Base-by-base conservation (phyloP, 2,888 invertebrate genomes). In the Prosopocoilus inquinatus region DNA sequence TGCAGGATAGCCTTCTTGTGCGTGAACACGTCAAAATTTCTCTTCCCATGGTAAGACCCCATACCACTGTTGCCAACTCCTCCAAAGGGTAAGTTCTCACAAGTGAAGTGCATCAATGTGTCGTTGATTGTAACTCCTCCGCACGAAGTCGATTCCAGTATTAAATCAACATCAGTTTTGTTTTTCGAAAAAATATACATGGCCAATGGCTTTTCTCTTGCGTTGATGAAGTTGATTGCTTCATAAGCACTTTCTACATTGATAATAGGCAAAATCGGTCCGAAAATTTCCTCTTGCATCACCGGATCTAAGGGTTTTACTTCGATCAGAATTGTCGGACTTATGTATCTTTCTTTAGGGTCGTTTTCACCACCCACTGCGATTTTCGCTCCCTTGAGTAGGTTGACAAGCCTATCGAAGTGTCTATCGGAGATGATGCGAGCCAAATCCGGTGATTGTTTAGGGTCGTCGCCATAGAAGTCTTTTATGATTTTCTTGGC, bases 31-130 rank as follows among this genome's bases (percentile, higher is more conserved):
- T 97, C 93, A 70, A 92, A 97, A 0, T 91, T 88, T 60, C 82
- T 80, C 76, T 89, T 89, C 50, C 99, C 98, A 78, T 98, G 97
- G 78, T 98, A 98, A 1, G 85, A 80, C 33, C 96, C 96, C 80
- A 96, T 92, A 41, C 99, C 99, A 72, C 96, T 96, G 67, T 81
- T 76, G 1, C 99, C 99, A 48, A 99, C 93, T 5, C 99, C 99
- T 47, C 99, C 99, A 76, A 99, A 99, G 1, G 99, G 98, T 59
- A 99, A 78, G 11, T 90, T 86, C 57, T 94, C 92, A 77, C 96
- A 95, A 82, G 83, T 81, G 72, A 83, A 81, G 70, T 96, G 94
- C 82, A 94, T 83, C 57, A 96, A 72, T 15, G 88, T 87, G 75
- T 97, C 96, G 80, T 97, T 97, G 71, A 91, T 81, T 70, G 86